These are phyloP conservation scores for Pangasius mekongensis DNA, from an alignment of 2,797 vertebrate species.

Conservation along the genomic window DNA sequence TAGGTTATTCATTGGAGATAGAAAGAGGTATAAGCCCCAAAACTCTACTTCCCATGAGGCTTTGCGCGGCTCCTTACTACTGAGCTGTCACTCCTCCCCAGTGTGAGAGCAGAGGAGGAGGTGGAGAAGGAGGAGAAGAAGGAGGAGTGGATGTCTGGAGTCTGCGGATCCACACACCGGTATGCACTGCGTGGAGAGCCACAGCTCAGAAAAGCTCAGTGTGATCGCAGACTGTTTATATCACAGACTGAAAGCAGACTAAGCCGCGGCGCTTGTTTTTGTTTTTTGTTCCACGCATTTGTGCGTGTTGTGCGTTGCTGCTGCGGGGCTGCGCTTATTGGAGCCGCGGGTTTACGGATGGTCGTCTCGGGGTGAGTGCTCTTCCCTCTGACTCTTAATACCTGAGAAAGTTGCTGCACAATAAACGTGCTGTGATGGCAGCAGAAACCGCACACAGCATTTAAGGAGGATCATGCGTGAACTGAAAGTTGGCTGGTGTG, in stretches of 20 bases:
- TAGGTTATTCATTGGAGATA: not conserved
- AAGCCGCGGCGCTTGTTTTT: not conserved
- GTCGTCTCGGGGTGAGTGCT: conserved; percentile 64
- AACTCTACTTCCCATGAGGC: conserved; percentile 72
- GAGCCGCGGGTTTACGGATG: conserved; percentile 54
- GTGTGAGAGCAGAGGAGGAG: conserved; percentile 59
- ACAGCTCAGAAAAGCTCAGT: not conserved
- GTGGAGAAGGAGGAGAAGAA: conserved; percentile 38
- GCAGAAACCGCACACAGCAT: not conserved
- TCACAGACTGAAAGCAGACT: not conserved
- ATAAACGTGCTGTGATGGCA: conserved; percentile 1
- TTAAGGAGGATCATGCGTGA: not conserved
- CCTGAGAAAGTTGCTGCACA: conserved; percentile 58
- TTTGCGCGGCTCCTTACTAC: conserved; percentile 52
- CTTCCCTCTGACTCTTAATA: conserved; percentile 13
- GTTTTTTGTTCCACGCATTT: not conserved
- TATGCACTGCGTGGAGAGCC: conserved; percentile 17
- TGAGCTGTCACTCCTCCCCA: conserved; percentile 58
- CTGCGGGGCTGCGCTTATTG: not conserved
- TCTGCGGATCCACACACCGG: conserved; percentile 56
- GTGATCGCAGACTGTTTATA: not conserved
- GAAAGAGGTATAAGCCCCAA: not conserved
- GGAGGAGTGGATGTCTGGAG: conserved; percentile 44
- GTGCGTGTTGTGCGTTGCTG: not conserved
- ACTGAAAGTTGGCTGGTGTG: conserved; percentile 9